Base-by-base conservation (phyloP, 2,888 invertebrate species). In the Spicauda simplicius region DNA sequence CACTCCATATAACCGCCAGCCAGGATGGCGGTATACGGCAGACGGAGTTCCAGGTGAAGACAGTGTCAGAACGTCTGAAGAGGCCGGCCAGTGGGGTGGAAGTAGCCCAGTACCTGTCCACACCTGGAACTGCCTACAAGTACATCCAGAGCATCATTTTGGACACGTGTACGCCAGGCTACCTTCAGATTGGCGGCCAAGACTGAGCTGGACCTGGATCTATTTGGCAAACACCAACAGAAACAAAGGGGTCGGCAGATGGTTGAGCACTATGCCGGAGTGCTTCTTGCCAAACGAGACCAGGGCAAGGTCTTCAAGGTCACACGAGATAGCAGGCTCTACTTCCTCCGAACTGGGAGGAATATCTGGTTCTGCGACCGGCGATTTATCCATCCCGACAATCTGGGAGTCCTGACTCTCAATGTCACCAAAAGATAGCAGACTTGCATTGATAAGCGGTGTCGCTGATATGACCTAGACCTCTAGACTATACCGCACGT, bases 291-390 rank as follows among this genome's bases (percentile, higher is more conserved):
- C 20, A 53, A 53, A 12, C 19, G 12, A 12, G 53, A 53, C 53
- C 19, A 53, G 20, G 53, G 53, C 4, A 53, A 53, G 53, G 53
- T 53, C 12, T 12, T 53, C 11, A 20, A 53, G 14, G 53, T 53
- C 12, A 53, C 19, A 18, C 8, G 20, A 12, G 53, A 20, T 19
- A 18, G 18, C 6, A 19, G 20, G 14, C 12, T 20, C 20, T 20
- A 53, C 20, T 53, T 53, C 14, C 19, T 53, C 6, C 19, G 53
- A 2, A 20, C 53, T 4, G 53, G 53, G 12, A 18, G 53, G 2
- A 53, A 53, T 12, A 53, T 20, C 12, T 2, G 53, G 20, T 53
- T 53, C 20, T 53, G 53, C 18, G 53, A 53, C 20, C 20, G 53
- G 53, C 11, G 53, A 18, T 53, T 53, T 12, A 20, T 53, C 0